Evolutionary conservation across 2,797 vertebrate genomes (phyloP), one percentile per base, ranked within the genome.

Genomic region (Sebastes minor): DNA sequence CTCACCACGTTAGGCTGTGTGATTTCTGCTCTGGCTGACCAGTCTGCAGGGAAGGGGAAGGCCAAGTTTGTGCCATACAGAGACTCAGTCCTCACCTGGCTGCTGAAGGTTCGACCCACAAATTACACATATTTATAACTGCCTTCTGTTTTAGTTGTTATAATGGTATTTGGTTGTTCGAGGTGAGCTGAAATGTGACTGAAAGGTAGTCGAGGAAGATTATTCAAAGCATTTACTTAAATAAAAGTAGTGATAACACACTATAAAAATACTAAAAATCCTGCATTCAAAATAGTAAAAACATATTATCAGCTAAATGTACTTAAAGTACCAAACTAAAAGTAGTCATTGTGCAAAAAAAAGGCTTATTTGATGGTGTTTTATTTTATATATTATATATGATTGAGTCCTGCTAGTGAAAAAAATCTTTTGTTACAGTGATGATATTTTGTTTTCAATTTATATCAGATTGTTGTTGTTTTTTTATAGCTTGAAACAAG

Each of bases 21-120:
- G 90, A 99, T 99, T 91, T 99, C 99, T 62, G 98, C 98, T 18
- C 94, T 99, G 76, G 99, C 98, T 42, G 98, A 99, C 91, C 98
- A 99, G 95, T 98, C 98, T 71, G 97, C 97, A 52, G 98, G 97
- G 76, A 99, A 99, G 86, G 97, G 97, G 53, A 99, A 98, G 91
- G 97, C 89, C 85, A 99, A 99, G 92, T 99, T 99, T 94, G 98
- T 99, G 94, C 99, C 98, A 90, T 99, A 99, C 92, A 97, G 98
- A 95, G 99, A 99, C 90, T 99, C 98, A 3, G 98, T 99, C 23
- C 97, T 99, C 86, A 99, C 99, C 63, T 99, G 98, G 98, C 96
- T 99, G 64, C 97, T 99, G 66, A 99, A 99, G 98, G 98, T 99
- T 95, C 92, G 88, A 33, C 16, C 11, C 23, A 10, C 23, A 35